Percentiles rank a stretch among this genome's conserved stretches.
These are phyloP conservation scores for Phyllotreta striolata DNA, from an alignment of 2,888 invertebrate species.

Conservation along the genomic window DNA sequence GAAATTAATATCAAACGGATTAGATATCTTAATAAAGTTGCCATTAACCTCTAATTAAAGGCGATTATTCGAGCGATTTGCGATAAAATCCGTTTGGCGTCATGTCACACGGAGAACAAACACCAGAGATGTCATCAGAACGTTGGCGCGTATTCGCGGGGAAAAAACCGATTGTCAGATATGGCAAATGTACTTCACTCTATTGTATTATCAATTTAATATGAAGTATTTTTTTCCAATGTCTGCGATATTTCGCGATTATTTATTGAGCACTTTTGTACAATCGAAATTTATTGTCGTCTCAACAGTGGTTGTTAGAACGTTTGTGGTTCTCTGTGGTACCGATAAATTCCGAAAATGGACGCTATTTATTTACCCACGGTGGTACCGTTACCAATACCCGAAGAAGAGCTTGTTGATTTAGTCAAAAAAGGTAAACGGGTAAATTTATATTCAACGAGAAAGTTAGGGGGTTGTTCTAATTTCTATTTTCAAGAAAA, in stretches of 20 bases:
- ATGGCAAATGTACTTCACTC: slow-evolving; percentile 12
- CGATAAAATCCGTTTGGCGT: no score
- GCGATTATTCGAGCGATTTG: no score
- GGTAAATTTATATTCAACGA: no score
- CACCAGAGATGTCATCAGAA: no score
- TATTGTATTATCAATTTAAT: slow-evolving; percentile 14
- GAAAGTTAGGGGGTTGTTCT: no score
- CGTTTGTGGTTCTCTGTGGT: background rate
- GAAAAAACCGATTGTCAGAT: slow-evolving; percentile 7
- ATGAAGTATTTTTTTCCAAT: slow-evolving; percentile 12
- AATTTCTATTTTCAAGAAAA: no score
- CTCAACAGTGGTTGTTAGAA: background rate
- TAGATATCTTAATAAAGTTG: no score
- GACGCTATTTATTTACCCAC: slow-evolving; percentile 58
- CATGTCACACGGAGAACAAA: no score
- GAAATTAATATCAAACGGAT: no score
- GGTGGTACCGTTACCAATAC: slow-evolving; percentile 73
- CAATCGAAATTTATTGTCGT: slow-evolving; percentile 2
- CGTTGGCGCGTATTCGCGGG: no score
- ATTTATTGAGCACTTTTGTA: slow-evolving; percentile 3
- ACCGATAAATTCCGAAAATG: background rate
- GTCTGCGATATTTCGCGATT: slow-evolving; percentile 3
- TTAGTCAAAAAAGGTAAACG: slow-evolving; percentile 70
- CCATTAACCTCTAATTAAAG: no score
- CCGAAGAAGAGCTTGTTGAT: slow-evolving; percentile 69